phyloP scores from a whole-genome alignment of 2,797 vertebrate genomes.

The Mallotus villosus region DNA sequence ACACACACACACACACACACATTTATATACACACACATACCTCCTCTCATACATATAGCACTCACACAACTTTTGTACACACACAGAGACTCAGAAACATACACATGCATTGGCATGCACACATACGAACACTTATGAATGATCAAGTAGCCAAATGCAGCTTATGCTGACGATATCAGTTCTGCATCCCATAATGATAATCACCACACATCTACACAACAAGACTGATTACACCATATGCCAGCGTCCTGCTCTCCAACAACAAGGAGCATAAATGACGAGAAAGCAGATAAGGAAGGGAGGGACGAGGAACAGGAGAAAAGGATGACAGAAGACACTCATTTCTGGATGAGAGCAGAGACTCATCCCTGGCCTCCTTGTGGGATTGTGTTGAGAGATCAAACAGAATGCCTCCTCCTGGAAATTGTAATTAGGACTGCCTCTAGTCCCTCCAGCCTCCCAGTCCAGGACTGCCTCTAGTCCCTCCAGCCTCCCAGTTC shows the following conservation, averaged over 20 bases:
- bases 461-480: neutral
- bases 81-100: neutral
- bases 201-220: neutral
- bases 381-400: constrained; percentile 45
- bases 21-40: neutral
- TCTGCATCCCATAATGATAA: neutral
- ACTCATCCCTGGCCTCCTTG: constrained; percentile 19
- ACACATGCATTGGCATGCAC: neutral
- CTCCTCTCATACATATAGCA: no score
- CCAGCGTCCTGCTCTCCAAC: neutral
- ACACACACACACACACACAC: constrained; percentile 2
- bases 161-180: neutral
- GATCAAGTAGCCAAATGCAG: neutral
- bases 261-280: neutral
- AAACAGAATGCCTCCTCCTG: constrained; percentile 52
- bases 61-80: neutral
- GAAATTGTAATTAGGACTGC: constrained; percentile 60
- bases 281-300: constrained; percentile 1
- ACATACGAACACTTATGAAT: neutral
- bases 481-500: constrained; percentile 17
- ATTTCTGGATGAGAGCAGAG: constrained; percentile 21
- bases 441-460: no score
- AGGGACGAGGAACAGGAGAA: constrained; percentile 6
- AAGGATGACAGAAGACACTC: constrained; percentile 4
- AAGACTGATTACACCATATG: neutral